Evolutionary conservation across 35 echinoderm and acorn worm genomes (phyloP).

Genomic region (Anneissia japonica): DNA sequence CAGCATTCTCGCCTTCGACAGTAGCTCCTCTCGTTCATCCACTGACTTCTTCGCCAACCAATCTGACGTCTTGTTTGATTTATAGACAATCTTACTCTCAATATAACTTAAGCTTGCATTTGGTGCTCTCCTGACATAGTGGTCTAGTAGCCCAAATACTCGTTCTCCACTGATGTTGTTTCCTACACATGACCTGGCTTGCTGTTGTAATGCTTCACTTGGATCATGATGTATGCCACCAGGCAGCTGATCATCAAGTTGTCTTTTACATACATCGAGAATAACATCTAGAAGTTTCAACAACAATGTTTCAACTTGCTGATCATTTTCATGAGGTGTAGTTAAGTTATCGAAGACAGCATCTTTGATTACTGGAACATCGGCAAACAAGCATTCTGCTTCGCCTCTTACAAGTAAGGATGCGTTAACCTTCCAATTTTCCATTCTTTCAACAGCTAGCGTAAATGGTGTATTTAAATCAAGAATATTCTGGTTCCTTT

Average conservation of each 20-base stretch:
- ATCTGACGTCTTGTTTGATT: neutral
- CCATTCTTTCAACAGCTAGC: neutral
- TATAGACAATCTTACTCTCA: neutral
- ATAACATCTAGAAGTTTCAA: neutral
- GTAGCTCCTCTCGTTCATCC: neutral
- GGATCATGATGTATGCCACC: conserved; percentile 1
- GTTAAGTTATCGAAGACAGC: too few species aligned
- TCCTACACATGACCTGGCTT: neutral
- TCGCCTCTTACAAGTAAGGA: too few species aligned
- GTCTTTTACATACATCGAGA: neutral
- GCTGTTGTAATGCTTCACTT: neutral
- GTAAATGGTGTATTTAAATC: neutral
- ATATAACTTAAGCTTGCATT: neutral
- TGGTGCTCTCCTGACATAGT: neutral
- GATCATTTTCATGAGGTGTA: too few species aligned
- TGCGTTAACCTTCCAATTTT: too few species aligned
- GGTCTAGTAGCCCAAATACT: neutral
- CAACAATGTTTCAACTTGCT: neutral
- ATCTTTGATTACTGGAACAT: too few species aligned
- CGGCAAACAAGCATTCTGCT: too few species aligned
- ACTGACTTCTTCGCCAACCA: conserved; percentile 1
- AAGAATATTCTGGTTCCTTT: neutral
- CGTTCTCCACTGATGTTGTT: conserved; percentile 19
- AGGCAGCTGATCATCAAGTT: conserved; percentile 13
- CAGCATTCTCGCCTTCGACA: neutral